Evolutionary conservation across 1,140 invertebrate species (phyloP).

Genomic region (Grapholita molesta): DNA sequence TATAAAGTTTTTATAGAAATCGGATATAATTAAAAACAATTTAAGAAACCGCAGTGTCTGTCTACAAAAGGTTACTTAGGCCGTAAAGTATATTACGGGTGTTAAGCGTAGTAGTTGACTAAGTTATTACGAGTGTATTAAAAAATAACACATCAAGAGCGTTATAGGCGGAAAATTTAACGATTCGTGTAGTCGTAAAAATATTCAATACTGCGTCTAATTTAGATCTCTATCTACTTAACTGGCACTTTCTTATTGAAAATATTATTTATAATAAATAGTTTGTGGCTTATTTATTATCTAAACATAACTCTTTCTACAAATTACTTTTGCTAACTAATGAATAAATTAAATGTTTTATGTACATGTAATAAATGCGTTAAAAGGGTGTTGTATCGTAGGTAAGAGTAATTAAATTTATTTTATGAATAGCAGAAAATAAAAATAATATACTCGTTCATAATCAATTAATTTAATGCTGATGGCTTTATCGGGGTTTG

Average conservation of each 20-base stretch:
- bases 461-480: not conserved
- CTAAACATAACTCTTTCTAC: not conserved
- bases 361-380: constrained; percentile 10
- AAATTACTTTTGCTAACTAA: not conserved
- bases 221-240: not conserved
- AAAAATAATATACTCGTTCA: not conserved
- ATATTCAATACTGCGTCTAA: not conserved
- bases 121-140: not conserved
- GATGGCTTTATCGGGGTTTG: not conserved
- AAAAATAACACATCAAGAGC: not conserved
- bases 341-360: constrained; percentile 10
- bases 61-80: too few species aligned
- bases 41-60: too few species aligned
- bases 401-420: not conserved
- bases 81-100: too few species aligned
- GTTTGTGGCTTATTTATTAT: not conserved
- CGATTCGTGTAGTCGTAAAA: not conserved
- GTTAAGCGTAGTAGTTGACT: too few species aligned
- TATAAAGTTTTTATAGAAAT: too few species aligned
- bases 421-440: not conserved
- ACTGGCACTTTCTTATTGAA: not conserved
- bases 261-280: not conserved
- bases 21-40: too few species aligned
- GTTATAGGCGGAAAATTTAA: not conserved
- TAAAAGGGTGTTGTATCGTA: not conserved